Conservation (phyloP, 2,113 vertebrate genomes). For the Mastomys coucha region DNA sequence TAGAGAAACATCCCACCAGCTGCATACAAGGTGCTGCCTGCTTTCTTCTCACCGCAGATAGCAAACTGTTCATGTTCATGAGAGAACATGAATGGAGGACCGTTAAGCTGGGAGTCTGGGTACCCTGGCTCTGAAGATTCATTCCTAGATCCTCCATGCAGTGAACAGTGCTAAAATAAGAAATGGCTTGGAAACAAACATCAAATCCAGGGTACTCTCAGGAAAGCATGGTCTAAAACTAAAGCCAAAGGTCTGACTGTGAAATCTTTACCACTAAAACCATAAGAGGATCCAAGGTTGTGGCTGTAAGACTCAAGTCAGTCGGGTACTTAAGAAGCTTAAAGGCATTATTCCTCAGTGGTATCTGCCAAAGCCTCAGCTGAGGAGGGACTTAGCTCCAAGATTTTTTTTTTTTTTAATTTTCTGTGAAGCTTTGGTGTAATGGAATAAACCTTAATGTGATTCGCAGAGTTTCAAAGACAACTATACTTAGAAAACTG, state of each 20-base stretch:
- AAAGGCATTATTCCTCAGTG: neutral
- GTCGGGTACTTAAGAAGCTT: neutral
- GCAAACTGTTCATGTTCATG: neutral
- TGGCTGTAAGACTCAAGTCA: neutral
- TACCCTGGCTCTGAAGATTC: neutral
- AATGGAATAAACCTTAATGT: neutral
- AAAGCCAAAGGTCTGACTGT: neutral
- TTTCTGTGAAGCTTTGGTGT: neutral
- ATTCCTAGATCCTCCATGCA: neutral
- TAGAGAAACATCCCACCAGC: neutral
- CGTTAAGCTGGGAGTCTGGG: neutral
- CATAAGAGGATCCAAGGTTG: neutral
- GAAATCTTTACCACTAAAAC: neutral
- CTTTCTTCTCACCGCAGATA: neutral
- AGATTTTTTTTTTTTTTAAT: neutral
- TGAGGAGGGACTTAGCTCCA: constrained; percentile 9
- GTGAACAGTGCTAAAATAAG: constrained; percentile 36
- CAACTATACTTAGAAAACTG: neutral
- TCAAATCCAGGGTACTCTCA: neutral
- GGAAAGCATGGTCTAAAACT: neutral
- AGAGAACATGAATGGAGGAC: neutral
- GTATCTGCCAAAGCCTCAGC: neutral
- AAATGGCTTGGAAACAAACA: constrained; percentile 1
- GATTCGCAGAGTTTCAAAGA: constrained; percentile 40
- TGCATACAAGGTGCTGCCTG: neutral